Evolutionary conservation across 2,113 vertebrate genomes (phyloP).

Genomic region (Nothobranchius furzeri): DNA sequence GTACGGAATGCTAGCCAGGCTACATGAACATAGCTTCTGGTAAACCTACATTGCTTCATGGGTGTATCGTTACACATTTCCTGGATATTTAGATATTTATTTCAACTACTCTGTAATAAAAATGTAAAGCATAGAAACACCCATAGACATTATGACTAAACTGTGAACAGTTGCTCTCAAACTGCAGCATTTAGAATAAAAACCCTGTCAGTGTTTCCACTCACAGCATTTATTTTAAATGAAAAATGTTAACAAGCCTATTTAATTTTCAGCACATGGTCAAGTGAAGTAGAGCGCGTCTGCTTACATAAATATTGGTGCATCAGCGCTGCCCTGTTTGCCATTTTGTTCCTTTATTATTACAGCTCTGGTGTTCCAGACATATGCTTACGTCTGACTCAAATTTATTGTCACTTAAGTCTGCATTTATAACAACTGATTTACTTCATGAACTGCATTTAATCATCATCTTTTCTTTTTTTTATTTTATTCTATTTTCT

Average conservation of each 20-base stretch:
- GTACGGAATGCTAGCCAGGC: no score
- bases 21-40: no score
- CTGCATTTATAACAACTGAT: not conserved
- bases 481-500: not conserved
- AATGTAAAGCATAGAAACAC: no score
- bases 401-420: constrained; percentile 12
- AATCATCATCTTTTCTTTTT: not conserved
- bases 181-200: not conserved
- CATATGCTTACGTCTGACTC: not conserved
- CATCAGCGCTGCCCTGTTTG: not conserved
- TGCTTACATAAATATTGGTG: no score
- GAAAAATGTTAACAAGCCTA: constrained; percentile 27
- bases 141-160: not conserved
- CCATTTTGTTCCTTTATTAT: not conserved
- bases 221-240: not conserved
- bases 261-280: constrained; percentile 17
- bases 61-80: no score
- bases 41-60: no score
- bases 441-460: constrained; percentile 2
- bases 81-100: no score
- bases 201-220: not conserved
- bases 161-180: not conserved
- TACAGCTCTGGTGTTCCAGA: not conserved
- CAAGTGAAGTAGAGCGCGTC: constrained; percentile 8
- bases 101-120: no score